Conservation (phyloP, 2,113 vertebrate species). For the Ardeotis arabs region DNA sequence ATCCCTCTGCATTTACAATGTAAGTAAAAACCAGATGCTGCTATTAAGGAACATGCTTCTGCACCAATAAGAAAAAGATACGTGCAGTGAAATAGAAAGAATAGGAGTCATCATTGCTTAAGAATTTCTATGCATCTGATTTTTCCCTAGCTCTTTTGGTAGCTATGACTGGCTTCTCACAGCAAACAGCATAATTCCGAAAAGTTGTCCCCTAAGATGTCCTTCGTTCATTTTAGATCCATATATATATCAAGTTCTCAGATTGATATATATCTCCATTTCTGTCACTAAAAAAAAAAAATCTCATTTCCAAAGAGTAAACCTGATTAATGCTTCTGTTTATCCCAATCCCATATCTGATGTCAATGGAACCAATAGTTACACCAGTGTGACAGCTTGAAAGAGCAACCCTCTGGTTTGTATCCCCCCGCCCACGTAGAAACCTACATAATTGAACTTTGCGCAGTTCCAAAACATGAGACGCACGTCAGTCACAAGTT, state of each 20-base stretch:
- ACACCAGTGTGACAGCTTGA: neutral
- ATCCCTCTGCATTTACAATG: neutral
- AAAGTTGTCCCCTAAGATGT: neutral
- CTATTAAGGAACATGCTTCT: neutral
- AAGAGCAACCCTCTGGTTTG: neutral
- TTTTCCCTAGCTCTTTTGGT: neutral
- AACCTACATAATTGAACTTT: slow-evolving; percentile 97
- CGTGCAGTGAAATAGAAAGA: neutral
- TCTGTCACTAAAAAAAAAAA: neutral
- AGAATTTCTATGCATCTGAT: neutral
- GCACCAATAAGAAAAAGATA: neutral
- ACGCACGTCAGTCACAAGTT: slow-evolving; percentile 90
- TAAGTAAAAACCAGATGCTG: neutral
- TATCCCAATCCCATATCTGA: neutral
- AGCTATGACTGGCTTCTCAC: neutral
- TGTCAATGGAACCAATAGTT: neutral
- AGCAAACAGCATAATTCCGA: neutral
- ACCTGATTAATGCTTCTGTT: neutral
- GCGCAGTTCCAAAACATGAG: slow-evolving; percentile 99
- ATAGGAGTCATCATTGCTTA: neutral
- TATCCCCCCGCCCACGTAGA: neutral
- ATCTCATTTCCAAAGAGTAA: neutral
- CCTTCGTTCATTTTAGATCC: slow-evolving; percentile 29
- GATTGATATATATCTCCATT: neutral
- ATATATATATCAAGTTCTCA: neutral